Percentiles rank a stretch among this genome's conserved stretches.
Evolutionary conservation across 2,888 invertebrate species (phyloP).

Genomic region (Plebejus anna): DNA sequence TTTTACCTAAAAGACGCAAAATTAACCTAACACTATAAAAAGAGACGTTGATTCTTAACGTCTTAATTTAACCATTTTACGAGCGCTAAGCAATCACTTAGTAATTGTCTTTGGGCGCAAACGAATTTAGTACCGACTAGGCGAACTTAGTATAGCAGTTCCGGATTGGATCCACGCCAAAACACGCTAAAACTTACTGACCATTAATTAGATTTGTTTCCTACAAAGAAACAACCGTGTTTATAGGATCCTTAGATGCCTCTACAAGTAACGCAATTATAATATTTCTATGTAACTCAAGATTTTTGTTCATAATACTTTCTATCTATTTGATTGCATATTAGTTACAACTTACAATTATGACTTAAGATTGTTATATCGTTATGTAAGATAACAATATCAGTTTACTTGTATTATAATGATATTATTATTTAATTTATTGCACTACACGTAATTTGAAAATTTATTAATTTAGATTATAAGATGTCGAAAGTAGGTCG

Average conservation of each 20-base stretch:
- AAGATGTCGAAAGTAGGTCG: too few species aligned
- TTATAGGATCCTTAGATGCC: not conserved
- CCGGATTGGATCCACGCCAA: slow-evolving; percentile 66
- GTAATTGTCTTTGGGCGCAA: slow-evolving; percentile 51
- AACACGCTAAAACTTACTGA: slow-evolving; percentile 58
- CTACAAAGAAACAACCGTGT: slow-evolving; percentile 32
- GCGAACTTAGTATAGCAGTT: slow-evolving; percentile 51
- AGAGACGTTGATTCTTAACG: slow-evolving; percentile 30
- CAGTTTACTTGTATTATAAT: too few species aligned
- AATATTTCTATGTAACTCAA: not conserved
- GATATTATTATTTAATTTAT: too few species aligned
- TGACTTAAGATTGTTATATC: too few species aligned
- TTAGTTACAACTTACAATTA: too few species aligned
- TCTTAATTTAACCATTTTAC: slow-evolving; percentile 38
- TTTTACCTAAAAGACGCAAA: not conserved
- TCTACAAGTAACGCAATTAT: not conserved
- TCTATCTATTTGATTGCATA: too few species aligned
- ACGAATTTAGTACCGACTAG: slow-evolving; percentile 57
- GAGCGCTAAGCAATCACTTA: slow-evolving; percentile 47
- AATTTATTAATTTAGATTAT: too few species aligned
- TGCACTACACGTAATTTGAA: too few species aligned
- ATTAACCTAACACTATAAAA: slow-evolving; percentile 8
- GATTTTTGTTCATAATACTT: too few species aligned
- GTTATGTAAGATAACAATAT: too few species aligned
- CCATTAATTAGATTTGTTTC: slow-evolving; percentile 71